A percentile compares a stretch with the other conserved stretches of the same genome.
Conservation (phyloP, 1,140 invertebrate species). For the Mamestra configurata region DNA sequence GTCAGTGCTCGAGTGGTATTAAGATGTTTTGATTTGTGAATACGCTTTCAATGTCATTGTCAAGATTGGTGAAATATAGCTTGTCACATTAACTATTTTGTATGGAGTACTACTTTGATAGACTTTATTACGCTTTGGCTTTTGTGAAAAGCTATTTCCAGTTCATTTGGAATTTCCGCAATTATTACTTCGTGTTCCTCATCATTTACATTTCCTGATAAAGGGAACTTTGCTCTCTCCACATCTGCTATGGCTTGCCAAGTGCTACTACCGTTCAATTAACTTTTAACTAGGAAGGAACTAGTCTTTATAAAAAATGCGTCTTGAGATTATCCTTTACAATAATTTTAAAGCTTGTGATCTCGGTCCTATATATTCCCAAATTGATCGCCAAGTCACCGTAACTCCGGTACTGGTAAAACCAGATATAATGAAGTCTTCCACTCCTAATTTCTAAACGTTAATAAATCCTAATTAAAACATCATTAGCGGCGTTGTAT, state of each 20-base stretch:
- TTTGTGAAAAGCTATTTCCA: neutral
- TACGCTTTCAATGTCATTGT: constrained; percentile 34
- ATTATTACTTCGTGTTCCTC: neutral
- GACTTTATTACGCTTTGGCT: neutral
- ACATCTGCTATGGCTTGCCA: neutral
- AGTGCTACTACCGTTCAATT: neutral
- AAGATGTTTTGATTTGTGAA: constrained; percentile 55
- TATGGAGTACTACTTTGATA: neutral
- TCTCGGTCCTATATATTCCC: neutral
- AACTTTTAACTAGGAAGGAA: neutral
- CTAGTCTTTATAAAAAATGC: no score
- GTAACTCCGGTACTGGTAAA: constrained; percentile 18
- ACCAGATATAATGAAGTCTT: neutral
- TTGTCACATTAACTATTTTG: neutral
- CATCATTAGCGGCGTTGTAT: constrained; percentile 37
- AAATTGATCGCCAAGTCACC: constrained; percentile 1
- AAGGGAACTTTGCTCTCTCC: neutral
- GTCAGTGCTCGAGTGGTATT: constrained; percentile 65
- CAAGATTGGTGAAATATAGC: neutral
- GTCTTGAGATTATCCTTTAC: no score
- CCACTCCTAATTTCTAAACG: constrained; percentile 13
- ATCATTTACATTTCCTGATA: neutral
- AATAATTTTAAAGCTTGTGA: no score
- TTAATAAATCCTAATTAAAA: constrained; percentile 52
- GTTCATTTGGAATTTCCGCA: neutral